Conservation (phyloP, 2,888 invertebrate genomes). For the Helleia helle region DNA sequence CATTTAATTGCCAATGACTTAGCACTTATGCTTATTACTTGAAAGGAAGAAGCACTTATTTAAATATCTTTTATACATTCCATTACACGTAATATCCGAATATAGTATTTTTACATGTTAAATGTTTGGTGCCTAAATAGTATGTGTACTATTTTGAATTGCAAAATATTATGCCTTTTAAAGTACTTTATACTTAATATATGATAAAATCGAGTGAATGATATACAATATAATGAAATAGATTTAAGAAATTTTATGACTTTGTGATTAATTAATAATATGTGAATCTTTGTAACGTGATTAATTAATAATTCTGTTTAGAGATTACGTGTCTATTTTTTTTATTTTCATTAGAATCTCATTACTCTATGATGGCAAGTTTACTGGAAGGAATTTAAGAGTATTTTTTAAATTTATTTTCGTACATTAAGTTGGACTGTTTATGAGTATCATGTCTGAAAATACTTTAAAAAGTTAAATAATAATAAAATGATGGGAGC, state of each 20-base stretch:
- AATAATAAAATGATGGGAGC: neutral
- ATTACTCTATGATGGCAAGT: neutral
- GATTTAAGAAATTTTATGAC: too few relatives aligned
- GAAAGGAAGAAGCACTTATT: too few relatives aligned
- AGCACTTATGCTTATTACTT: too few relatives aligned
- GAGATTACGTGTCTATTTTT: neutral
- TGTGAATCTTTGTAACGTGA: neutral
- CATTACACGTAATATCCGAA: neutral
- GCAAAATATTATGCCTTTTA: neutral
- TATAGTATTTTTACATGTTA: constrained; percentile 4
- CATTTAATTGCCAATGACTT: too few relatives aligned
- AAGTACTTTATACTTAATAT: neutral
- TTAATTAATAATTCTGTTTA: neutral
- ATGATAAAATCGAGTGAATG: neutral
- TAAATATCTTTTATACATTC: neutral
- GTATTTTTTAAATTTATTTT: neutral
- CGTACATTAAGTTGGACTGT: neutral
- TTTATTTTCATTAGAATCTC: neutral
- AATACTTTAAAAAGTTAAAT: neutral
- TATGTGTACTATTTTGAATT: neutral
- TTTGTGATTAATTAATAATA: too few relatives aligned
- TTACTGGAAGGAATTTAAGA: neutral
- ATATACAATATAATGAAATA: too few relatives aligned
- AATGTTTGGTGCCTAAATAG: constrained; percentile 1
- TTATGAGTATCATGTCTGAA: neutral